A percentile compares a stretch with the other conserved stretches of the same genome.
These are phyloP conservation scores for Eumerus sabulonum DNA, from an alignment of 2,888 invertebrate genomes.

Conservation along the genomic window DNA sequence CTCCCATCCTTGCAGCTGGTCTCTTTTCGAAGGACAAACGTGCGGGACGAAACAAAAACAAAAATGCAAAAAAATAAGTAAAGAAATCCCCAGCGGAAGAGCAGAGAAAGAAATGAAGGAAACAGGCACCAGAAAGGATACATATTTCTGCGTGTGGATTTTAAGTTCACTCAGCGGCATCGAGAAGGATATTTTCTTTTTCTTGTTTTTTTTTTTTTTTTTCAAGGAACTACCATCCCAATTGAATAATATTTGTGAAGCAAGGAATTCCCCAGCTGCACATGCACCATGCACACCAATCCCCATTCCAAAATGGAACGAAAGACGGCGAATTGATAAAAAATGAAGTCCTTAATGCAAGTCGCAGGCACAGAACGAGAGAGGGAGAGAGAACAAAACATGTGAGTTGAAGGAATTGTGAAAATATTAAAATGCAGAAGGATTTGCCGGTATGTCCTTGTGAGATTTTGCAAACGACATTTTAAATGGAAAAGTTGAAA, in stretches of 20 bases:
- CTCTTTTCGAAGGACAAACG: background rate
- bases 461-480: slow-evolving; percentile 67
- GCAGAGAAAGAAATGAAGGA: background rate
- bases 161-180: slow-evolving; percentile 49
- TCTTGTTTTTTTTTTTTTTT: too few relatives aligned
- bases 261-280: slow-evolving; percentile 28
- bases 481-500: slow-evolving; percentile 68
- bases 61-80: too few relatives aligned
- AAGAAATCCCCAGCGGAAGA: background rate
- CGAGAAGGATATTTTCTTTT: slow-evolving; percentile 54
- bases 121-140: slow-evolving; percentile 24
- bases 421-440: slow-evolving; percentile 38
- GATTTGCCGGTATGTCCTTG: slow-evolving; percentile 60
- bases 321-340: background rate
- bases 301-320: background rate
- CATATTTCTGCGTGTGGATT: slow-evolving; percentile 61
- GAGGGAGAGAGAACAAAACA: slow-evolving; percentile 45
- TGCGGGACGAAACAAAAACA: too few relatives aligned
- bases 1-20: slow-evolving; percentile 18
- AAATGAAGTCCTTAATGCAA: slow-evolving; percentile 51
- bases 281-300: slow-evolving; percentile 16
- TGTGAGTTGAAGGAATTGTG: slow-evolving; percentile 11
- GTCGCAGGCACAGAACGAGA: slow-evolving; percentile 19
- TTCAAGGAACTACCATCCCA: slow-evolving; percentile 53
- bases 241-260: slow-evolving; percentile 64